These are phyloP conservation scores for Hyphantria cunea DNA, from an alignment of 1,140 invertebrate genomes.

Conservation along the genomic window DNA sequence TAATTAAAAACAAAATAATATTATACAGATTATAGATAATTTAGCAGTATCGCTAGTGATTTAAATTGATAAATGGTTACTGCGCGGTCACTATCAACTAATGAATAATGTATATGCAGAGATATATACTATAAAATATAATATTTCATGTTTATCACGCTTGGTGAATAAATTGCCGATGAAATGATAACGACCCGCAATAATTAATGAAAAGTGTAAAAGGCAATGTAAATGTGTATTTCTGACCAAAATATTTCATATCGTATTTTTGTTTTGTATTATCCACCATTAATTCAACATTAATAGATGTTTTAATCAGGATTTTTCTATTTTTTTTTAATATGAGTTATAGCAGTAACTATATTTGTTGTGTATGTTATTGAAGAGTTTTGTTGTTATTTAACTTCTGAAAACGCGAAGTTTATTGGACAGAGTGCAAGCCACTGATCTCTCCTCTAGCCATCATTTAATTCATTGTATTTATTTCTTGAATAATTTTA, in stretches of 20 bases:
- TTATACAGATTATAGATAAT: no score
- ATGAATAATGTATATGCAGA: conserved; percentile 4
- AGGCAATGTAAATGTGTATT: not conserved
- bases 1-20: conserved; percentile 13
- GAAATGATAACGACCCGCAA: conserved; percentile 17
- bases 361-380: no score
- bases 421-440: no score
- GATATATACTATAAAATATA: not conserved
- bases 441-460: no score
- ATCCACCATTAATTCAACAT: no score
- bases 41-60: not conserved
- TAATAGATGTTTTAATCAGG: no score
- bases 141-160: conserved; percentile 27
- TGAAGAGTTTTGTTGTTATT: no score
- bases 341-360: no score
- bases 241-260: conserved; percentile 5
- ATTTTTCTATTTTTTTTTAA: no score
- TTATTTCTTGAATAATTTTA: no score
- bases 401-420: no score
- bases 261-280: not conserved
- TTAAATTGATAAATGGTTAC: conserved; percentile 21
- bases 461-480: no score
- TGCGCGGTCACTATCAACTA: conserved; percentile 5
- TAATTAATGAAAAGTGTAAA: conserved; percentile 10
- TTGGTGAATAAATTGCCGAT: conserved; percentile 24